These are phyloP conservation scores for Drosophila leontia DNA, from an alignment of 1,140 invertebrate genomes.

Conservation along the genomic window DNA sequence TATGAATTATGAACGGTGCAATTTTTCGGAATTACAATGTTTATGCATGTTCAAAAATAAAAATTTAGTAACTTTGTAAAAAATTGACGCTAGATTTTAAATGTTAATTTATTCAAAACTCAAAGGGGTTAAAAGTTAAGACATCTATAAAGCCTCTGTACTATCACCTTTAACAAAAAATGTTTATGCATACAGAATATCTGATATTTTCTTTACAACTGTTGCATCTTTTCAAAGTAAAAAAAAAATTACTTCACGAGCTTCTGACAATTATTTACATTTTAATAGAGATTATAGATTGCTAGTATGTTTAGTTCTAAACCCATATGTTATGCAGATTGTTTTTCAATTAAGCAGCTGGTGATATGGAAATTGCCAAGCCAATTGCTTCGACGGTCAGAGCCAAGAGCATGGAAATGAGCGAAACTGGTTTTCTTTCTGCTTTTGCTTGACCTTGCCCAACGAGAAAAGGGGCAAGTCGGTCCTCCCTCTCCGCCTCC, in stretches of 20 bases:
- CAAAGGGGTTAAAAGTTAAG: too few species aligned
- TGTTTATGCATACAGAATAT: background rate
- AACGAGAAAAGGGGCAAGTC: constrained; percentile 24
- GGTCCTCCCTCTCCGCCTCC: background rate
- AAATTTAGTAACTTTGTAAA: background rate
- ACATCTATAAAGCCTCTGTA: background rate
- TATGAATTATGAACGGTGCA: background rate
- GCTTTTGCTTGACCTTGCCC: constrained; percentile 40
- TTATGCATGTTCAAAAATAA: background rate
- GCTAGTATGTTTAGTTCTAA: background rate
- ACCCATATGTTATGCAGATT: constrained; percentile 17
- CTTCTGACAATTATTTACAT: background rate
- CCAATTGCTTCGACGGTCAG: constrained; percentile 7
- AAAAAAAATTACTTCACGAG: background rate
- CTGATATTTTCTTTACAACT: background rate
- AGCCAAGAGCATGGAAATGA: constrained; percentile 16
- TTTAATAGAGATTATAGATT: background rate
- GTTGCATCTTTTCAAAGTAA: background rate
- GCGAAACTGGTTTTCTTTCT: constrained; percentile 34
- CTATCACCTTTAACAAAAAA: constrained; percentile 3
- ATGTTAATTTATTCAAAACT: too few species aligned
- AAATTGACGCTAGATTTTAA: background rate
- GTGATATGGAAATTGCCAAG: background rate
- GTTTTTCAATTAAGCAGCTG: constrained; percentile 44
- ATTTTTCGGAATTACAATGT: background rate